Base-by-base conservation (phyloP, 2,113 vertebrate genomes). In the Hippocampus comes region DNA sequence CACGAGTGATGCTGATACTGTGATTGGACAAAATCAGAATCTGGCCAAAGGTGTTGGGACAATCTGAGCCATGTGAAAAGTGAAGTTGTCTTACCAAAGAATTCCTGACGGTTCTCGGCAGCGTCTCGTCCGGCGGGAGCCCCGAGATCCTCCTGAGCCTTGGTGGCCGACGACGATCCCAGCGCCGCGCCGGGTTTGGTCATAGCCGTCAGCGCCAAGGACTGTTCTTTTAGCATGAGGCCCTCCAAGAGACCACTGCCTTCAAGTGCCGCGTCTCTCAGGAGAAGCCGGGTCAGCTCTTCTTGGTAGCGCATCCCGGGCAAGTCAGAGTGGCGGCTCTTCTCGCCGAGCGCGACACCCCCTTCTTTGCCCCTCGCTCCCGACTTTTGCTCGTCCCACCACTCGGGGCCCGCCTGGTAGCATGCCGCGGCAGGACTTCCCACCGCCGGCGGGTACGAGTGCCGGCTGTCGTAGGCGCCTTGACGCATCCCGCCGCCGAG, bases 361-460 rank as follows among this genome's bases (percentile, higher is more conserved):
- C 78, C 78, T 2, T 81, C 87, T 68, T 88, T 89, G 3, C 76
- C 69, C 59, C 81, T 75, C 2, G 51, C 12, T 1, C 80, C 83
- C 0, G 73, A 74, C n/a, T 80, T 78, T 60, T 86, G 88, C 63
- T 90, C 91, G 1, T 78, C 88, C 92, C 88, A 91, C 91, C 91
- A 91, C 56, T 92, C 91, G 0, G 84, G 84, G 1, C 87, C 86
- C 0, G 79, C 80, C 63, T 68, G 86, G 85, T 89, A 88, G 68
- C 88, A 89, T 0, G 86, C 86, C 0, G 90, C 89, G 0, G 89
- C 91, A 0, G 93, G 92, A 66, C 92, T 93, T 51, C 94, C 94
- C 2, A 94, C 82, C 0, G 94, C 94, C 0, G 94, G 94, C 0
- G 94, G 94, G 77, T 95, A 95, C 0, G 94, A 95, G 85, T 95